Evolutionary conservation across 2,113 vertebrate genomes (phyloP).

Genomic region (Myotis lucifugus): DNA sequence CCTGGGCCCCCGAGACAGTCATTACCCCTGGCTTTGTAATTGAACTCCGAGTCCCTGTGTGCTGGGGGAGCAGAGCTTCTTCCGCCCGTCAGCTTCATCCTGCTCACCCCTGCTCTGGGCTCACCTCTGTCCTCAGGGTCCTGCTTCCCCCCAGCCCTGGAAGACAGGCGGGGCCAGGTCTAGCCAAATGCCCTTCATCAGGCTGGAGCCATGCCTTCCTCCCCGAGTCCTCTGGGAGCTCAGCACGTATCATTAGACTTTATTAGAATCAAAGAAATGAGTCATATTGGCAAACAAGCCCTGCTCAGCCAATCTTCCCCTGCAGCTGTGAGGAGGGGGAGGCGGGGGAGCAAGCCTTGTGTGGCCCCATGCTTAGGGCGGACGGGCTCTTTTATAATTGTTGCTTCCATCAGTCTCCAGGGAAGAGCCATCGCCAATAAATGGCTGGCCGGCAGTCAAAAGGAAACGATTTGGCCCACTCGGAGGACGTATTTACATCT

Average conservation of each 20-base stretch:
- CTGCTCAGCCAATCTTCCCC: conserved; percentile 51
- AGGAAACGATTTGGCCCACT: conserved; percentile 79
- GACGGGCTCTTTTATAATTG: conserved; percentile 69
- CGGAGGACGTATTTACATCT: conserved; percentile 76
- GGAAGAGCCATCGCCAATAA: conserved; percentile 72
- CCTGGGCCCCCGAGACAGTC: neutral
- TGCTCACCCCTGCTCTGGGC: neutral
- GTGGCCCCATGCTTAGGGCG: conserved; percentile 19
- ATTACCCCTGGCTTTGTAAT: neutral
- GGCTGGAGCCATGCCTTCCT: conserved; percentile 63
- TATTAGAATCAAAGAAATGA: conserved; percentile 79
- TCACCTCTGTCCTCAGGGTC: neutral
- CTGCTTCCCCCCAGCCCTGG: neutral
- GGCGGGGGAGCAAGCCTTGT: conserved; percentile 24
- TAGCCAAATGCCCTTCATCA: conserved; percentile 47
- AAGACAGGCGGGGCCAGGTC: neutral
- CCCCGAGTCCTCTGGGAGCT: conserved; percentile 58
- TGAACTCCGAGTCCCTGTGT: neutral
- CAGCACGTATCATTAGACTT: conserved; percentile 73
- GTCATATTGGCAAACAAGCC: conserved; percentile 76
- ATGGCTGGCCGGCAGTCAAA: conserved; percentile 74
- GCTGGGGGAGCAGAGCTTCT: neutral
- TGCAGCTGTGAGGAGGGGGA: conserved; percentile 52
- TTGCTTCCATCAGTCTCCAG: conserved; percentile 69
- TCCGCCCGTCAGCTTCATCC: too few relatives aligned